Base-by-base conservation (phyloP, 1,140 invertebrate genomes). In the Drosophila hydei region DNA sequence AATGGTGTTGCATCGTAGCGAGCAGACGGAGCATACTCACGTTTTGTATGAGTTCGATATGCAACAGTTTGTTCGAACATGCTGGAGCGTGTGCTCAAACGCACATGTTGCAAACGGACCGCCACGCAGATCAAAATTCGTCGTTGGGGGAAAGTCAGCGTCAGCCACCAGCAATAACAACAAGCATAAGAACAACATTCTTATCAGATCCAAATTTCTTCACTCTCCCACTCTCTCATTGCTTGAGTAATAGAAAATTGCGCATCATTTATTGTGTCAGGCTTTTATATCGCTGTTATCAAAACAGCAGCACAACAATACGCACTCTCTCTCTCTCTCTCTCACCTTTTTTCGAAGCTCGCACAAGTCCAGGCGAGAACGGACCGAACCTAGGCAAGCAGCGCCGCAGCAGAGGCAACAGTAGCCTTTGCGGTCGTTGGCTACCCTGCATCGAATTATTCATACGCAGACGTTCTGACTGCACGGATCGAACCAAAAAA, bases 391-490 rank as follows among this genome's bases (percentile, higher is more conserved):
- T 60, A 69, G 19, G 30, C 73, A 71, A 68, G 69, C 38, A 16
- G 38, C 38, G 38, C 6, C n/a, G 38, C 38, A 42, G 38, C 38
- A 42, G 38, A 14, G n/a, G 14, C 38, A 58, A 67, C 81, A 85
- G 74, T 77, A 85, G 77, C 75, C 75, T 72, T 87, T 81, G 78
- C 81, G 70, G 77, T 75, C 38, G 81, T 64, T 75, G 70, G 38
- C 60, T 52, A 71, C 48, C 54, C 77, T 56, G 61, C 67, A 68
- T 52, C 45, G 51, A 78, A 75, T 88, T 87, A 87, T 87, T 87
- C 77, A 87, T 55, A 78, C 75, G 63, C 75, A 87, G 81, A 72
- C 83, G 77, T 75, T 81, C 83, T 68, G 60, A 61, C 69, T 76
- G 83, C 55, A 67, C 81, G 77, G 74, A 78, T 63, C 77, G 47